Percentiles rank a stretch among this genome's conserved stretches.
phyloP scores from a whole-genome alignment of 2,797 vertebrate genomes.

The Parauchenoglanis punctatus region DNA sequence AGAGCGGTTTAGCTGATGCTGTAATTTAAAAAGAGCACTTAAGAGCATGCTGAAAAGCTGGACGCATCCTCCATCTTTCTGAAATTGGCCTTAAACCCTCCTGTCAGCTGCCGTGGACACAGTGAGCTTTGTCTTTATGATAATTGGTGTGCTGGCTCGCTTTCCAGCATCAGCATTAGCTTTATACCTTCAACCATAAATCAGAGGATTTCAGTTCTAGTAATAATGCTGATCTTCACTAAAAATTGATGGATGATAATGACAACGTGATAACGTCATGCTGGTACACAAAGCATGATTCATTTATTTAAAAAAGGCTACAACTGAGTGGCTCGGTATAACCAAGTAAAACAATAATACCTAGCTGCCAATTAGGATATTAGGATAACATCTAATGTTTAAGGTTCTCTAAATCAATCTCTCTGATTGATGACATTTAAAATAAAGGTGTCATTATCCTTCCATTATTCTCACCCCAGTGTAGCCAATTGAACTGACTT shows the following conservation, averaged over 20 bases:
- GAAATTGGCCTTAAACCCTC: neutral
- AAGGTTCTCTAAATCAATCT: neutral
- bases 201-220: neutral
- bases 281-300: neutral
- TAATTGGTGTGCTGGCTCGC: constrained; percentile 28
- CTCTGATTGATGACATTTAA: neutral
- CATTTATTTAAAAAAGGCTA: neutral
- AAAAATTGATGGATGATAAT: constrained; percentile 5
- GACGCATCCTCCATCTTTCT: constrained; percentile 5
- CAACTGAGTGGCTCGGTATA: neutral
- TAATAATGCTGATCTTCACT: neutral
- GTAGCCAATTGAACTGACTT: neutral
- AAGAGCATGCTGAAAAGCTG: neutral
- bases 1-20: neutral
- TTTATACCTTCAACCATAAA: constrained; percentile 10
- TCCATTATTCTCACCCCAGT: neutral
- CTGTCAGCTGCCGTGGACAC: constrained; percentile 4
- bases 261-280: constrained; percentile 8
- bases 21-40: constrained; percentile 15
- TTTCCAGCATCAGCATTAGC: constrained; percentile 1
- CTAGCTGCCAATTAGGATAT: neutral
- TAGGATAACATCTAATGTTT: neutral
- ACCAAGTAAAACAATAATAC: neutral
- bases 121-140: constrained; percentile 22
- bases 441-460: neutral